Conservation (phyloP, 2,888 invertebrate genomes). For the Isotomurus palustris region DNA sequence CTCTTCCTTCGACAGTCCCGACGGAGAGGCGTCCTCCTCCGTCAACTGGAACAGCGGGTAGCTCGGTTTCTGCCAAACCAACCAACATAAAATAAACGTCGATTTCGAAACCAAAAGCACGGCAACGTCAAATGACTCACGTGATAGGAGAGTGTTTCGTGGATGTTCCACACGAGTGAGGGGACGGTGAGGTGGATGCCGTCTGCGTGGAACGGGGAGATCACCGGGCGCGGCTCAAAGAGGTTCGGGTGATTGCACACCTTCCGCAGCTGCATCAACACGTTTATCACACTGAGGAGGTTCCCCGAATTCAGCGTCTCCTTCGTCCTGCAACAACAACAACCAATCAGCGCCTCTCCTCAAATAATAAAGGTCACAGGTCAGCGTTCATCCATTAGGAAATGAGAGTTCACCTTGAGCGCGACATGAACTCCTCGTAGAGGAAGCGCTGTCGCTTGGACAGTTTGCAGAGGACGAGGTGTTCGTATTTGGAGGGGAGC, state of each 20-base stretch:
- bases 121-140: too few relatives aligned
- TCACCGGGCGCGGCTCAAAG: slow-evolving; percentile 92
- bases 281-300: slow-evolving; percentile 89
- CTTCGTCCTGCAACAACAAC: slow-evolving; percentile 64
- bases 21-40: slow-evolving; percentile 15
- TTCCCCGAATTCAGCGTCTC: slow-evolving; percentile 91
- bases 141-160: slow-evolving; percentile 70
- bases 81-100: neutral
- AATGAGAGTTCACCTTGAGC: slow-evolving; percentile 84
- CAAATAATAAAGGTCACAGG: too few relatives aligned
- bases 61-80: slow-evolving; percentile 9
- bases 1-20: slow-evolving; percentile 15
- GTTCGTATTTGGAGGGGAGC: slow-evolving; percentile 94
- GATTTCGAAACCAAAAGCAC: too few relatives aligned
- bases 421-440: slow-evolving; percentile 99
- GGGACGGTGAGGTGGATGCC: slow-evolving; percentile 67
- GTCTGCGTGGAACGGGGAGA: slow-evolving; percentile 87
- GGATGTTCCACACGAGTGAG: slow-evolving; percentile 64
- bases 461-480: slow-evolving; percentile 85
- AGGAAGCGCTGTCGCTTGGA: slow-evolving; percentile 93
- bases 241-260: slow-evolving; percentile 98
- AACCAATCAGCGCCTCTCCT: too few relatives aligned
- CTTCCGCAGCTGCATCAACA: slow-evolving; percentile 94
- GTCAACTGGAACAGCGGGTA: slow-evolving; percentile 21
- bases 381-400: too few relatives aligned